Conservation (phyloP, 2,797 vertebrate genomes). For the Sebastes minor region DNA sequence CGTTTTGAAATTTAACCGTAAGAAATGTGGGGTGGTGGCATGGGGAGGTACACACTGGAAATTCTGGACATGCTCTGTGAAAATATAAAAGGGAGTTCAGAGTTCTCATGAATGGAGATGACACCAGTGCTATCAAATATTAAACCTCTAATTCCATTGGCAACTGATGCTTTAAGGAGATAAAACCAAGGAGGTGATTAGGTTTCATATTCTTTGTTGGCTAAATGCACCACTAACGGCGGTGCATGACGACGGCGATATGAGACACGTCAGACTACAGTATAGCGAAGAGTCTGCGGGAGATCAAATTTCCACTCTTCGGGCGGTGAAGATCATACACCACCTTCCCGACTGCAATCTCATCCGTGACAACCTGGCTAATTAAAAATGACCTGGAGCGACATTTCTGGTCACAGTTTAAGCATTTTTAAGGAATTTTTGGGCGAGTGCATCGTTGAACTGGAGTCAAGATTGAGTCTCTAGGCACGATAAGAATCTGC, state of each 20-base stretch:
- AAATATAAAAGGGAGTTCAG: constrained; percentile 9
- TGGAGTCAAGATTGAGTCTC: constrained; percentile 14
- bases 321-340: constrained; percentile 6
- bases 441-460: constrained; percentile 16
- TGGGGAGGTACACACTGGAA: constrained; percentile 1
- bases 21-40: background rate
- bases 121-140: constrained; percentile 61
- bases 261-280: constrained; percentile 37
- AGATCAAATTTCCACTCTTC: constrained; percentile 68
- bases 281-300: constrained; percentile 2
- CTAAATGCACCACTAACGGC: constrained; percentile 63
- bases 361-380: constrained; percentile 36
- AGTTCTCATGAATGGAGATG: constrained; percentile 56
- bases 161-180: constrained; percentile 64
- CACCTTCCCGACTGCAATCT: constrained; percentile 1
- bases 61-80: constrained; percentile 11
- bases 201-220: constrained; percentile 80
- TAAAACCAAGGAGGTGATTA: constrained; percentile 59
- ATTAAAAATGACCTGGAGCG: constrained; percentile 60
- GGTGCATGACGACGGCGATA: constrained; percentile 38
- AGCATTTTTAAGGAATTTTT: constrained; percentile 16
- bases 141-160: constrained; percentile 62
- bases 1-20: background rate
- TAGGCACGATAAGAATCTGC: constrained; percentile 74
- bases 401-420: constrained; percentile 26